Conservation (phyloP, 2,113 vertebrate genomes). For the Eubucco bourcierii region DNA sequence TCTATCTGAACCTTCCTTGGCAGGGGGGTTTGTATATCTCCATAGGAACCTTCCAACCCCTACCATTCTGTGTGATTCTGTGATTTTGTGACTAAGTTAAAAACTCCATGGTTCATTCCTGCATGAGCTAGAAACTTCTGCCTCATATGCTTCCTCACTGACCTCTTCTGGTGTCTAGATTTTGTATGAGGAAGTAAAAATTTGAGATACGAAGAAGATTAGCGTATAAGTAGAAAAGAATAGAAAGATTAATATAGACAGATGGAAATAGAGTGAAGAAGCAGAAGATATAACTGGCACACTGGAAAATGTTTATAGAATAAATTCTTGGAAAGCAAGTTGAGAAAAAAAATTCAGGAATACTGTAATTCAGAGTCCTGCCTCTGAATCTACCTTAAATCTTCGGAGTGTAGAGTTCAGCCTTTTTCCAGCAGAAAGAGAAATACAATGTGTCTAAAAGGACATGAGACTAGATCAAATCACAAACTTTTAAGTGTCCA, state of each 20-base stretch:
- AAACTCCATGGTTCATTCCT: not conserved
- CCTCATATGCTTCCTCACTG: not conserved
- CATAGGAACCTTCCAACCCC: no score
- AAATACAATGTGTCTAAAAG: not conserved
- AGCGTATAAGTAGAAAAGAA: not conserved
- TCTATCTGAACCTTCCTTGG: no score
- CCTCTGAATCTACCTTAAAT: not conserved
- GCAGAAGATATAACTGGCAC: not conserved
- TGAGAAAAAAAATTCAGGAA: not conserved
- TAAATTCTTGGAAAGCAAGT: not conserved
- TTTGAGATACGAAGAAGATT: not conserved
- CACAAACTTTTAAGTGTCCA: not conserved
- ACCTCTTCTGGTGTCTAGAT: not conserved
- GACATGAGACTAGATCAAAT: not conserved
- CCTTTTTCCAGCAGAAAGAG: not conserved
- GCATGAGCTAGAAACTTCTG: not conserved
- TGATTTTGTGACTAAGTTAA: not conserved
- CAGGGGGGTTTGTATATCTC: no score
- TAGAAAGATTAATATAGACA: no score
- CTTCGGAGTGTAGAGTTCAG: not conserved
- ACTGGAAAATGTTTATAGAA: not conserved
- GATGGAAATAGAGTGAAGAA: no score
- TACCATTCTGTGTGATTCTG: no score
- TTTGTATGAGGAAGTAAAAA: not conserved
- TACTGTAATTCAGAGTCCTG: not conserved